Conservation (phyloP, 2,113 vertebrate species). For the Oncorhynchus nerka region DNA sequence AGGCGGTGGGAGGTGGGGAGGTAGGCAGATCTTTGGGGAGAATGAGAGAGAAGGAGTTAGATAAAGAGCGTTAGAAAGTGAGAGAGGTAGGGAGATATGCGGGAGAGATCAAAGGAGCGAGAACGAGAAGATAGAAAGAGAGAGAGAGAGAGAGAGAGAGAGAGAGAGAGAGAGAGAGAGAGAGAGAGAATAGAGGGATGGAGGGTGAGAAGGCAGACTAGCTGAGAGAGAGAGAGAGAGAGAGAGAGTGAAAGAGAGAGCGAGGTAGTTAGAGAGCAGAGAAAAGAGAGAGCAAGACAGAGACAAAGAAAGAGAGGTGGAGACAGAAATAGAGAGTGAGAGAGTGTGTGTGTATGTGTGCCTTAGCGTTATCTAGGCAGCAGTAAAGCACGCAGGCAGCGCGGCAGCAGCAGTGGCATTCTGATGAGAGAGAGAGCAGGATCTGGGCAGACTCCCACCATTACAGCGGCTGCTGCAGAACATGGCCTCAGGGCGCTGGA, state of each 20-base stretch:
- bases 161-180: slow-evolving; percentile 19
- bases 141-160: background rate
- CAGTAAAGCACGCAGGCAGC: background rate
- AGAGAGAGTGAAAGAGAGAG: background rate
- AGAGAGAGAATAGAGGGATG: background rate
- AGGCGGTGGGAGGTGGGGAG: background rate
- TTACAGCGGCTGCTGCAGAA: slow-evolving; percentile 53
- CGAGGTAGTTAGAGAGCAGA: background rate
- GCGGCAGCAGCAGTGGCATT: slow-evolving; percentile 30
- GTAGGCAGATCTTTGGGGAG: background rate
- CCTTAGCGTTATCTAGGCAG: background rate
- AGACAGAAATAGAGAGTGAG: slow-evolving; percentile 8
- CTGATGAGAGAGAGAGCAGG: slow-evolving; percentile 49
- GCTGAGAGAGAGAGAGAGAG: background rate
- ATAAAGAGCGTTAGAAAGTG: slow-evolving; percentile 3
- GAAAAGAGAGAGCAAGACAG: background rate
- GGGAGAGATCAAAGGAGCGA: no score
- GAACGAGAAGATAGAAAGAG: slow-evolving; percentile 20
- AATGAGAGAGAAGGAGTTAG: background rate
- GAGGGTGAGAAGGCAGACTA: background rate
- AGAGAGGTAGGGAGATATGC: background rate
- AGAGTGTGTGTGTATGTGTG: background rate
- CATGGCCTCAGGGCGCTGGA: slow-evolving; percentile 52
- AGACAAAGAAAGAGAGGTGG: background rate
- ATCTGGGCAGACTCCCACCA: slow-evolving; percentile 60